A percentile compares a stretch with the other conserved stretches of the same genome.
Evolutionary conservation across 2,797 vertebrate species (phyloP).

Genomic region (Manis pentadactyla): DNA sequence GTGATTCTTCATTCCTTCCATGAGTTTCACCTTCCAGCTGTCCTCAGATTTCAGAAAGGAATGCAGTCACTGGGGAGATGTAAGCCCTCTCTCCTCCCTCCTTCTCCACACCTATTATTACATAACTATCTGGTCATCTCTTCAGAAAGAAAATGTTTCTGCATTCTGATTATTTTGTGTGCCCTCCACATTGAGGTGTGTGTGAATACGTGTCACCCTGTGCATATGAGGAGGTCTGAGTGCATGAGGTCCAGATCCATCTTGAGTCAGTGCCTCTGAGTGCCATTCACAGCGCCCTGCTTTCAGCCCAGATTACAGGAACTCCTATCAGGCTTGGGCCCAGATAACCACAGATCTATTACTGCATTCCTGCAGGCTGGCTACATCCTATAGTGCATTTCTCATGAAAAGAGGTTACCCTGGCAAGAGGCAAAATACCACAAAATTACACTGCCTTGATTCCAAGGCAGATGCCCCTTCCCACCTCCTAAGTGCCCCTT

Average conservation of each 20-base stretch:
- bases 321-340: not conserved
- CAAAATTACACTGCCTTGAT: not conserved
- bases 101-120: not conserved
- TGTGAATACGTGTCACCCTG: not conserved
- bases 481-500: not conserved
- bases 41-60: not conserved
- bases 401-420: not conserved
- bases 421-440: not conserved
- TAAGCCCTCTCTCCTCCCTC: not conserved
- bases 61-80: too few relatives aligned
- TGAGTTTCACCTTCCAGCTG: not conserved
- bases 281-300: not conserved
- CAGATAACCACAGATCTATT: not conserved
- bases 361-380: slow-evolving; percentile 63
- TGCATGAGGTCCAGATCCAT: not conserved
- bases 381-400: slow-evolving; percentile 15
- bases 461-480: not conserved
- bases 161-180: not conserved
- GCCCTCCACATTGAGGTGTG: not conserved
- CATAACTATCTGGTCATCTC: not conserved
- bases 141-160: not conserved
- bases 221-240: not conserved
- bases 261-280: not conserved
- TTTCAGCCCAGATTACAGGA: not conserved
- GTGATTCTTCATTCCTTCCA: not conserved